Evolutionary conservation across 2,113 vertebrate genomes (phyloP).

Genomic region (Coptodon rendalli): DNA sequence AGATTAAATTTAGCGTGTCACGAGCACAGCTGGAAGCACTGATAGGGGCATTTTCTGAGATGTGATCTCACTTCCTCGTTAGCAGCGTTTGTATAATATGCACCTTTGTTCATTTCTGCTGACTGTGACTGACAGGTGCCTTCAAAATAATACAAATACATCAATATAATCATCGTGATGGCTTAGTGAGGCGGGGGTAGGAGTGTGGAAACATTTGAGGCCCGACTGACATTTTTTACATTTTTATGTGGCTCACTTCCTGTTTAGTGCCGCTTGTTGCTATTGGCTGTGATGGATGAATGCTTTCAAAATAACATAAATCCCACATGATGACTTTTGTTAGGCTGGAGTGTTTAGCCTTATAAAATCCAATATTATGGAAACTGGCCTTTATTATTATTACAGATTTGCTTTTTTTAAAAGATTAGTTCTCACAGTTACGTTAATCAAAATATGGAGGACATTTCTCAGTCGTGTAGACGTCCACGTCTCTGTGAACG

Average conservation of each 20-base stretch:
- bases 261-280: background rate
- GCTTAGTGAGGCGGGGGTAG: background rate
- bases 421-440: fast-evolving
- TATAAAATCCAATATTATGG: background rate
- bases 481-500: background rate
- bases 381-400: background rate
- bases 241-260: background rate
- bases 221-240: background rate
- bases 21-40: background rate
- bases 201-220: background rate
- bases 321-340: background rate
- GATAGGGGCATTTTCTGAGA: background rate
- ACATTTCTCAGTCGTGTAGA: background rate
- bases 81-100: fast-evolving
- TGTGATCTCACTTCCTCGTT: background rate
- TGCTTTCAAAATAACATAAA: background rate
- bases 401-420: background rate
- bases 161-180: fast-evolving
- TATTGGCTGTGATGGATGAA: fast-evolving
- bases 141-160: fast-evolving
- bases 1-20: background rate
- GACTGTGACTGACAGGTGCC: background rate
- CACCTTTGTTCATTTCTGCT: background rate
- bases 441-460: background rate
- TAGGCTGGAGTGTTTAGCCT: background rate